Conservation (phyloP, 2,888 invertebrate species). For the Sinhomidia bicolor region DNA sequence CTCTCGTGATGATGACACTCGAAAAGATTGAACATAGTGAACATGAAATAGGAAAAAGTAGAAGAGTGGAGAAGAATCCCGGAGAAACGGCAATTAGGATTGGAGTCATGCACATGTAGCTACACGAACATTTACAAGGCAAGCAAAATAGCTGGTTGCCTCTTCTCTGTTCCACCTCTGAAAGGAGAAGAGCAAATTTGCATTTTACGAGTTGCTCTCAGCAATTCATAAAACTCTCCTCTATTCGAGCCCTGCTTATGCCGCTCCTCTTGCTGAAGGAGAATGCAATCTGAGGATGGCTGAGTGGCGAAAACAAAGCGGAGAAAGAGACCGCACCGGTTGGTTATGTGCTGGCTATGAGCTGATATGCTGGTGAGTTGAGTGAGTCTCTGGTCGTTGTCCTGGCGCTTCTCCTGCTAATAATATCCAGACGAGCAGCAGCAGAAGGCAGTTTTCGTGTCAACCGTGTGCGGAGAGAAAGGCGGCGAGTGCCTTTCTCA, state of each 20-base stretch:
- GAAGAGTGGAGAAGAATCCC: neutral
- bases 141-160: neutral
- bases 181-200: conserved; percentile 37
- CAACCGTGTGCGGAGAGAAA: too few relatives aligned
- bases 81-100: neutral
- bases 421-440: too few relatives aligned
- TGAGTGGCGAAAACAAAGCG: neutral
- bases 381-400: too few relatives aligned
- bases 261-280: neutral
- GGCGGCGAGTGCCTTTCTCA: neutral
- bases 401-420: too few relatives aligned
- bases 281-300: conserved; percentile 13
- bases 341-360: too few relatives aligned
- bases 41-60: neutral
- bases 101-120: neutral
- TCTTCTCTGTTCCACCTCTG: neutral
- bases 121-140: neutral
- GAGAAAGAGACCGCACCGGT: neutral
- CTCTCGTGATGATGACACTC: neutral
- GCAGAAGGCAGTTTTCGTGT: too few relatives aligned
- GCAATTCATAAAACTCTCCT: conserved; percentile 2
- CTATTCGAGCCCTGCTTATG: neutral
- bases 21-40: neutral
- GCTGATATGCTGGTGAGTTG: too few relatives aligned
- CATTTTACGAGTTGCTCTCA: conserved; percentile 61